phyloP scores from a whole-genome alignment of 2,888 invertebrate species.

The Furcula furcula region DNA sequence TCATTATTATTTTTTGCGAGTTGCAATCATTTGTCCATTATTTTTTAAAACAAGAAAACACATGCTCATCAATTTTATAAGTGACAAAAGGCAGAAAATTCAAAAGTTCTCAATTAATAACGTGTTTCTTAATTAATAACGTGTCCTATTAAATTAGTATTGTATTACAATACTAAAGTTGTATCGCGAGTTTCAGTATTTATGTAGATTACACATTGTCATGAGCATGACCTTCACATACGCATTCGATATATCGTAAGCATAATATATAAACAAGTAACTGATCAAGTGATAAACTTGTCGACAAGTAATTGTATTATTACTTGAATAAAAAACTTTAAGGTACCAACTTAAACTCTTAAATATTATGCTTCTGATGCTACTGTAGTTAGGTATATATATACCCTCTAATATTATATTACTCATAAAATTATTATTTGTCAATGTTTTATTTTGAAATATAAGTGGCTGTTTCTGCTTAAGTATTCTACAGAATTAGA shows the following conservation, averaged over 20 bases:
- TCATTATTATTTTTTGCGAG: not conserved
- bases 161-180: too few relatives aligned
- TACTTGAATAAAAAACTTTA: too few relatives aligned
- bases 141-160: too few relatives aligned
- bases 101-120: too few relatives aligned
- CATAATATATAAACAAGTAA: not conserved
- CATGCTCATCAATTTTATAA: not conserved
- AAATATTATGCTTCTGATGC: slow-evolving; percentile 22
- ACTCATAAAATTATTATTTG: slow-evolving; percentile 16
- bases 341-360: not conserved
- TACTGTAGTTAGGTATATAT: slow-evolving; percentile 24
- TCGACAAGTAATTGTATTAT: too few relatives aligned
- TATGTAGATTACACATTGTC: slow-evolving; percentile 1
- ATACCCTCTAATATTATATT: slow-evolving; percentile 17
- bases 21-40: not conserved
- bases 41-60: not conserved
- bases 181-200: not conserved
- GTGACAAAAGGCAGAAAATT: too few relatives aligned
- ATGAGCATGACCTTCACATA: slow-evolving; percentile 1
- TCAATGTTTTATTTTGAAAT: slow-evolving; percentile 32
- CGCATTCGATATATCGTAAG: not conserved
- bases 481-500: slow-evolving; percentile 20
- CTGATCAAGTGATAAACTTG: too few relatives aligned
- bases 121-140: too few relatives aligned
- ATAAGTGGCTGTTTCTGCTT: slow-evolving; percentile 32